Evolutionary conservation across 1,140 invertebrate genomes (phyloP), one percentile per base, ranked within the genome.

Genomic region (Tetragnatha versicolor): DNA sequence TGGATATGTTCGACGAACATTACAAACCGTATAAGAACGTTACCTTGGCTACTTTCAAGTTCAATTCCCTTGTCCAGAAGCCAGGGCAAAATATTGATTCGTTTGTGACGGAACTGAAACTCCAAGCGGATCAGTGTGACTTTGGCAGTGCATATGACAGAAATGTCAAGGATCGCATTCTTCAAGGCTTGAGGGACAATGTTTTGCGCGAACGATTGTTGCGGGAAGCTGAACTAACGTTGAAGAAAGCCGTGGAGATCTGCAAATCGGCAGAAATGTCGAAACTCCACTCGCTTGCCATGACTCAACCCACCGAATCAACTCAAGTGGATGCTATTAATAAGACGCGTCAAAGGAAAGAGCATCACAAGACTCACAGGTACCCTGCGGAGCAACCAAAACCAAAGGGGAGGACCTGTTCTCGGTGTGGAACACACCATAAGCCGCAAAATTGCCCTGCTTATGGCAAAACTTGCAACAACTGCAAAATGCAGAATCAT

Each of bases 1-100:
- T 58, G 14, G 53, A 58, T 29, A 58, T 29, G 27, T 58, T 58
- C 31, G 53, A 58, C 27, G 25, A 58, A 58, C 53, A 58, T 58
- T 58, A 58, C 25, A 58, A 27, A 5, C 53, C 53, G 14, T 29
- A 58, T 58, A 7, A 29, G 27, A 58, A 58, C 31, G 53, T 58
- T 6, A 58, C 53, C n/a, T 6, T 58, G 3, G 6, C 25, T 10
- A 12, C 53, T 7, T 58, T 58, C 31, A n/a, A 29, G 20, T 58
- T 58, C n/a, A 58, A 58, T n/a, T 29, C 7, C 53, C 27, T 58
- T 4, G 6, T 27, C 14, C 53, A 58, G 31, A 58, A 58, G 25
- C 53, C 53, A 6, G 53, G 14, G 31, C 53, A 58, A n/a, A 27
- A 58, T n/a, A 29, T 58, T 31, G 12, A 58, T 29, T 58, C 53